These are phyloP conservation scores for Sesamia nonagrioides DNA, from an alignment of 1,140 invertebrate species.

Conservation along the genomic window DNA sequence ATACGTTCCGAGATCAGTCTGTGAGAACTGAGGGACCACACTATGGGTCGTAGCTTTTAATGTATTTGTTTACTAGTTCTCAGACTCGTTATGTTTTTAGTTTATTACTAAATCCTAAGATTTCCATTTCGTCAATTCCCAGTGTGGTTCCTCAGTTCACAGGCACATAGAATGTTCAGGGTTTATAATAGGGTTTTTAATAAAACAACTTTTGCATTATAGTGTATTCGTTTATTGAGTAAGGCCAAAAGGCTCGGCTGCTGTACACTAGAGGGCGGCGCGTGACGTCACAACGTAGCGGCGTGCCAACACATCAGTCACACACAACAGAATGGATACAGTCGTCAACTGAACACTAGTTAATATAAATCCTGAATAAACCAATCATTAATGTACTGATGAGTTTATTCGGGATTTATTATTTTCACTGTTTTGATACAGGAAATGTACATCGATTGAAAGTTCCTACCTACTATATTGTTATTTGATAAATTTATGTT, in stretches of 20 bases:
- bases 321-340: conserved; percentile 10
- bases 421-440: not conserved
- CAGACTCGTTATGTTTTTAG: no score
- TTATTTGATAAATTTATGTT: not conserved
- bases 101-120: no score
- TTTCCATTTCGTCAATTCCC: no score
- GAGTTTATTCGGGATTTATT: not conserved
- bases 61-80: no score
- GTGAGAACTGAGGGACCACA: no score
- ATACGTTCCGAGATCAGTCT: no score
- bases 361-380: no score
- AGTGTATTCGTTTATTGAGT: conserved; percentile 63
- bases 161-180: no score
- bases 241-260: conserved; percentile 58
- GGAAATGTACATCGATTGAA: not conserved
- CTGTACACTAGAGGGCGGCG: conserved; percentile 30
- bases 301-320: not conserved
- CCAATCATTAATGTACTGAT: no score
- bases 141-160: no score
- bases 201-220: conserved; percentile 25
- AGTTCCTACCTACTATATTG: not conserved
- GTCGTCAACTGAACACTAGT: not conserved
- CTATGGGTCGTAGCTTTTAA: no score
- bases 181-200: not conserved
- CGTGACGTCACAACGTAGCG: not conserved